phyloP scores from a whole-genome alignment of 2,113 vertebrate genomes.

The Thinocorus orbignyianus region DNA sequence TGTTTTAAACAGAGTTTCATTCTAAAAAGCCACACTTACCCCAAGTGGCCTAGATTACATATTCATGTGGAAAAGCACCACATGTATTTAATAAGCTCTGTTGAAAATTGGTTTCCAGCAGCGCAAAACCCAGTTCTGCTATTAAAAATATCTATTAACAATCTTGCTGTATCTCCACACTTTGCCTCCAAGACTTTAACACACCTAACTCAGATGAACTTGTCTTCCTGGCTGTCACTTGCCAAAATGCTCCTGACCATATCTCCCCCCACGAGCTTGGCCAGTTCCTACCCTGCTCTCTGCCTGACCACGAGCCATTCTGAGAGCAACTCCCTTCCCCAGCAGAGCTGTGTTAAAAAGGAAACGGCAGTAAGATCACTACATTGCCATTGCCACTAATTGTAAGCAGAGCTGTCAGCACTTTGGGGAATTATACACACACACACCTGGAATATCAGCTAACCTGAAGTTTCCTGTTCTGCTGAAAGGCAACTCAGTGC shows the following conservation, averaged over 20 bases:
- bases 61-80: constrained; percentile 13
- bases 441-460: constrained; percentile 59
- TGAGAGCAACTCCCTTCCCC: constrained; percentile 48
- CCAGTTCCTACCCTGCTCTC: not conserved
- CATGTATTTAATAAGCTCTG: not conserved
- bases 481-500: constrained; percentile 29
- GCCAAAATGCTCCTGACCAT: constrained; percentile 43
- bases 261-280: not conserved
- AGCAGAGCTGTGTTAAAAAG: constrained; percentile 5
- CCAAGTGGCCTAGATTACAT: not conserved
- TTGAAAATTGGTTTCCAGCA: constrained; percentile 28
- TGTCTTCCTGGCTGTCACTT: constrained; percentile 43
- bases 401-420: constrained; percentile 64
- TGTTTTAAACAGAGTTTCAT: not conserved
- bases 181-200: constrained; percentile 15
- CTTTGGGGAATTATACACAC: constrained; percentile 63
- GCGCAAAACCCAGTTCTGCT: not conserved
- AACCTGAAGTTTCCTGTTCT: constrained; percentile 52
- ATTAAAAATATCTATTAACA: not conserved
- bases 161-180: not conserved
- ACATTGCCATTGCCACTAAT: constrained; percentile 45
- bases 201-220: constrained; percentile 41
- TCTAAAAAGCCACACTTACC: not conserved
- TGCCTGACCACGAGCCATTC: not conserved
- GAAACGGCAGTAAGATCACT: constrained; percentile 14